Evolutionary conservation across 2,113 vertebrate genomes (phyloP).

Genomic region (Malaclemys terrapin): DNA sequence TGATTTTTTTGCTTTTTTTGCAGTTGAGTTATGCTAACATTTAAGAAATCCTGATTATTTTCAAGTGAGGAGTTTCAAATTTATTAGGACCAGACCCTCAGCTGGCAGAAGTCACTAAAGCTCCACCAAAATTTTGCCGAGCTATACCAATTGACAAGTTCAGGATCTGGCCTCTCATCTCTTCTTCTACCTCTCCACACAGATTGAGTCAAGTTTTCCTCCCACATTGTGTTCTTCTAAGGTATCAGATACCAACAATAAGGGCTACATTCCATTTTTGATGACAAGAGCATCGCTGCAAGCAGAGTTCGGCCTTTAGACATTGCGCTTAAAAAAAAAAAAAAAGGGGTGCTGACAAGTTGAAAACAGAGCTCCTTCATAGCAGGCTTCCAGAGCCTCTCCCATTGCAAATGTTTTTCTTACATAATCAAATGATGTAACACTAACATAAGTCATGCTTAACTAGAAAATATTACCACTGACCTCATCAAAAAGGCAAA

Average conservation of each 20-base stretch:
- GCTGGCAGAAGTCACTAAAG: not conserved
- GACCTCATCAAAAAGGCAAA: not conserved
- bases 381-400: not conserved
- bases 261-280: not conserved
- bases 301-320: not conserved
- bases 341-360: not conserved
- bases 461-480: conserved; percentile 12
- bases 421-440: not conserved
- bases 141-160: not conserved
- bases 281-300: not conserved
- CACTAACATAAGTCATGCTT: not conserved
- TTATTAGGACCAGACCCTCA: not conserved
- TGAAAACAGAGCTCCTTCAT: not conserved
- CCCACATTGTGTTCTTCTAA: not conserved
- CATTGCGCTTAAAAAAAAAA: not conserved
- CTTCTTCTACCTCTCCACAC: not conserved
- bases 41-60: not conserved
- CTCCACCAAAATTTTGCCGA: not conserved
- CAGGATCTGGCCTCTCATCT: not conserved
- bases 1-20: not conserved
- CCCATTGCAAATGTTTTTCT: not conserved
- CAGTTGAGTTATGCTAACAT: not conserved
- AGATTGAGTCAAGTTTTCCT: not conserved
- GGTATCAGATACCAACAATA: not conserved
- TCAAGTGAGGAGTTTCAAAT: not conserved